A percentile compares a stretch with the other conserved stretches of the same genome.
Evolutionary conservation across 2,797 vertebrate genomes (phyloP).

Genomic region (Loriculus beryllinus): DNA sequence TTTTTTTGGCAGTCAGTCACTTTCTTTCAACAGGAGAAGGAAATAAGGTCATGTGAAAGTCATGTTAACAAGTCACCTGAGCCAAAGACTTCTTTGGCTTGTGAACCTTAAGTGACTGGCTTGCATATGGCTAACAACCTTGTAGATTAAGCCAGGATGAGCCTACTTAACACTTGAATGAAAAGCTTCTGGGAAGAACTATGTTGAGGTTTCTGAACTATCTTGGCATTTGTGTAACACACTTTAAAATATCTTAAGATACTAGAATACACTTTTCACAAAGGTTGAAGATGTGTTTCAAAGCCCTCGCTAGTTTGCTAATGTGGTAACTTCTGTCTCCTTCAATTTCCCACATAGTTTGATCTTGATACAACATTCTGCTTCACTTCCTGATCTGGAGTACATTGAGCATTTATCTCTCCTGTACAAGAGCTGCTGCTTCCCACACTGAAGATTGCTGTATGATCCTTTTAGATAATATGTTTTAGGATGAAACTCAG

Average conservation of each 20-base stretch:
- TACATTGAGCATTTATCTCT: not conserved
- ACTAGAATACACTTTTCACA: not conserved
- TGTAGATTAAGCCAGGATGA: not conserved
- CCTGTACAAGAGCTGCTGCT: not conserved
- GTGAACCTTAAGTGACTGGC: not conserved
- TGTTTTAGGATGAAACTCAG: not conserved
- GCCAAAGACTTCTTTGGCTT: not conserved
- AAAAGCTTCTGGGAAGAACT: not conserved
- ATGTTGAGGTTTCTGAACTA: not conserved
- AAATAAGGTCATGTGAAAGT: not conserved
- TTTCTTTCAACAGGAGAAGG: not conserved
- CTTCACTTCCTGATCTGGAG: not conserved
- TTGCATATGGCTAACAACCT: not conserved
- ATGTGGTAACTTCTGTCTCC: not conserved
- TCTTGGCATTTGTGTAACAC: not conserved
- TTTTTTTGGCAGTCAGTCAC: not conserved
- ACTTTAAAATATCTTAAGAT: not conserved
- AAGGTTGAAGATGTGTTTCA: not conserved
- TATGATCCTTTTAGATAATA: not conserved
- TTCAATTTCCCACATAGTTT: not conserved
- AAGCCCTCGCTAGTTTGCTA: not conserved
- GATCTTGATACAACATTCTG: not conserved
- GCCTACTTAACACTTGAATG: not conserved
- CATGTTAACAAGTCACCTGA: not conserved
- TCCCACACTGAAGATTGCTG: not conserved